Conservation (phyloP, 2,797 vertebrate species). For the Neosilurus hyrtlii region DNA sequence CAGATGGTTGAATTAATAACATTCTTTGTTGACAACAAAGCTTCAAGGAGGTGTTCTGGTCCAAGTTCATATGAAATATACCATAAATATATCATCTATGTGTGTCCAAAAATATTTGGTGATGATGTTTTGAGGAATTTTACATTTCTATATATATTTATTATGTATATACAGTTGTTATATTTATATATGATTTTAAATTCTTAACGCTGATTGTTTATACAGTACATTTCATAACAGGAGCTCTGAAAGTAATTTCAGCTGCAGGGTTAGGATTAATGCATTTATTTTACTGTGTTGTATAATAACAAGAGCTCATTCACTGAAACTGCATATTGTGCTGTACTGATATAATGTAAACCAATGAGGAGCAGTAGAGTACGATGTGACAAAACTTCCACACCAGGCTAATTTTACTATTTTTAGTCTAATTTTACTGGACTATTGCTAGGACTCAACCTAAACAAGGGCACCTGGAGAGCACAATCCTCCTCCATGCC, state of each 20-base stretch:
- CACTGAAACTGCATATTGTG: background rate
- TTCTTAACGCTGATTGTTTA: background rate
- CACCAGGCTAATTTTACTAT: background rate
- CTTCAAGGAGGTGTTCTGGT: conserved; percentile 46
- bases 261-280: background rate
- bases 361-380: background rate
- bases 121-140: background rate
- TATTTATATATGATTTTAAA: background rate
- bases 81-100: too few species aligned
- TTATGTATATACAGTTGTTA: too few species aligned
- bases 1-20: conserved; percentile 51
- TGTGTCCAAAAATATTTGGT: background rate
- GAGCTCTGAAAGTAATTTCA: background rate
- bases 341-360: background rate
- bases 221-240: background rate
- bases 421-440: background rate
- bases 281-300: background rate
- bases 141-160: background rate
- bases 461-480: too few species aligned
- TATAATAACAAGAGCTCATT: background rate
- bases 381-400: background rate
- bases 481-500: too few species aligned
- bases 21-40: conserved; percentile 50
- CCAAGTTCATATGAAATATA: background rate
- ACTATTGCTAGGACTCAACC: background rate